Conservation (phyloP, 2,797 vertebrate genomes). For the Simalia tracyae region DNA sequence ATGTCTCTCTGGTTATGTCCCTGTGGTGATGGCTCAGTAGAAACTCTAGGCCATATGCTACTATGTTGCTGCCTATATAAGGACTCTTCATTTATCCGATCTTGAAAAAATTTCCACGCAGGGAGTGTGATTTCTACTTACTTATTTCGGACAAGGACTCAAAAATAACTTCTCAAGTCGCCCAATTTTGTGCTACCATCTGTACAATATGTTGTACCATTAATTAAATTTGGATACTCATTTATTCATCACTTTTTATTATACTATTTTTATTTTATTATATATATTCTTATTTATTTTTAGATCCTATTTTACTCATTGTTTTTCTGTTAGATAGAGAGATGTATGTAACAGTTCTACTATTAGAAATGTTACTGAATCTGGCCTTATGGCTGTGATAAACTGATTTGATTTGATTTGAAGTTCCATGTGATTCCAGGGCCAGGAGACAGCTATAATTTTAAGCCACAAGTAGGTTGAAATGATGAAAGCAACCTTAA, state of each 20-base stretch:
- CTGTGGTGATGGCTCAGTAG: neutral
- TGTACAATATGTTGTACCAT: neutral
- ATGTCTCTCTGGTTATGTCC: neutral
- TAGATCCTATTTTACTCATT: neutral
- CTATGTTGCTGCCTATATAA: neutral
- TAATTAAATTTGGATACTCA: neutral
- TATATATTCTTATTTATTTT: no score
- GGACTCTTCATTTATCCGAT: neutral
- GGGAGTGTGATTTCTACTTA: neutral
- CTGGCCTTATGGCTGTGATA: neutral
- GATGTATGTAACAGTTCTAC: neutral
- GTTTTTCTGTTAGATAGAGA: neutral
- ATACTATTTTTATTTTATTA: no score
- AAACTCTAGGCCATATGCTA: neutral
- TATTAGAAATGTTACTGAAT: neutral
- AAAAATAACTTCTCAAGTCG: neutral
- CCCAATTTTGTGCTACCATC: neutral
- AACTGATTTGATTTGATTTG: neutral
- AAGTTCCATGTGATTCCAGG: neutral
- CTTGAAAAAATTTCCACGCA: accelerated
- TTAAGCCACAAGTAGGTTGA: neutral
- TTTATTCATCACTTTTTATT: no score
- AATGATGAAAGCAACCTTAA: neutral
- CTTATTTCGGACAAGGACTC: neutral
- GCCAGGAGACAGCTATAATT: neutral